Conservation (phyloP, 2,888 invertebrate genomes). For the Spialia ferax region DNA sequence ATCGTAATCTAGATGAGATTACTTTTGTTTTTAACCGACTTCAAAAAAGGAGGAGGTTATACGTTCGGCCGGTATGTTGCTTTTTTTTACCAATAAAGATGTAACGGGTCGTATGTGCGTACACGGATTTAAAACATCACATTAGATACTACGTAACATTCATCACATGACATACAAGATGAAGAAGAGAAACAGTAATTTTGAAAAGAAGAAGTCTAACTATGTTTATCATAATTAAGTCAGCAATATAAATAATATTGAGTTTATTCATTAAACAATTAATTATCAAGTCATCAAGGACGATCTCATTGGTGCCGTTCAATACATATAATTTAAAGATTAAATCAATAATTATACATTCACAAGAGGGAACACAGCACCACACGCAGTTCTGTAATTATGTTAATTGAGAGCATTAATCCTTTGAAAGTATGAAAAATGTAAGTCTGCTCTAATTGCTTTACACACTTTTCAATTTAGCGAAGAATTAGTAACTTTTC, state of each 20-base stretch:
- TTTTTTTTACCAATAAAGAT: too few species aligned
- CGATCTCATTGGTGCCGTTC: conserved; percentile 13
- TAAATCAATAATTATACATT: conserved; percentile 14
- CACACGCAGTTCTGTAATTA: conserved; percentile 28
- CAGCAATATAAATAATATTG: background rate
- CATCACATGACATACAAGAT: background rate
- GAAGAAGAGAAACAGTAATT: background rate
- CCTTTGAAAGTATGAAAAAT: background rate
- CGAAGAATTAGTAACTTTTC: too few species aligned
- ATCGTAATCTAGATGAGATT: too few species aligned
- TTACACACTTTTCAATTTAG: too few species aligned
- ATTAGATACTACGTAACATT: too few species aligned
- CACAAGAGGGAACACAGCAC: conserved; percentile 1
- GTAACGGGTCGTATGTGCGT: too few species aligned
- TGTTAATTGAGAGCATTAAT: conserved; percentile 22
- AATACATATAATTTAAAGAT: conserved; percentile 22
- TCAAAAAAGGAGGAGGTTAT: too few species aligned
- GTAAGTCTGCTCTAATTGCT: too few species aligned
- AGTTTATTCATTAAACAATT: background rate
- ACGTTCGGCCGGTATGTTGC: too few species aligned
- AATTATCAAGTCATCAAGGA: conserved; percentile 23
- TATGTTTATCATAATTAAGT: too few species aligned
- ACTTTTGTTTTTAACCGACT: too few species aligned
- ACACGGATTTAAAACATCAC: too few species aligned
- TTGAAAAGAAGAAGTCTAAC: background rate